phyloP scores from a whole-genome alignment of 2,797 vertebrate species.

The Muscicapa striata region DNA sequence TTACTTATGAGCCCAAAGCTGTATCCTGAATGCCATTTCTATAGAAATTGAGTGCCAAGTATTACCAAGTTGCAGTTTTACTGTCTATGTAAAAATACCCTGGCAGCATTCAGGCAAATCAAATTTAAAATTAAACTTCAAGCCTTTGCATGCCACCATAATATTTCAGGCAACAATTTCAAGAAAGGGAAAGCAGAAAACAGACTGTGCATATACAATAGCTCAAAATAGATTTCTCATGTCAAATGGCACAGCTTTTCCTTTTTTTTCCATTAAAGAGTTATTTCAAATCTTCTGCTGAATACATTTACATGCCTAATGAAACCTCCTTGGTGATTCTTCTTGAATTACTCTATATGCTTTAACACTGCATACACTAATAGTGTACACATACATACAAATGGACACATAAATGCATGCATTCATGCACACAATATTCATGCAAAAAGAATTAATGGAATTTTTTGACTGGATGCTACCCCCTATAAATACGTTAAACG shows the following conservation, averaged over 20 bases:
- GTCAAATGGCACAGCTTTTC: conserved; percentile 33
- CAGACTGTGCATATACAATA: conserved; percentile 6
- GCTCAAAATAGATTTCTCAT: conserved; percentile 46
- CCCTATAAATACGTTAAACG: conserved; percentile 28
- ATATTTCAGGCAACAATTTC: conserved; percentile 57
- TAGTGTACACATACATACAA: neutral
- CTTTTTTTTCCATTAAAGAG: conserved; percentile 19
- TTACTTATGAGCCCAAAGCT: neutral
- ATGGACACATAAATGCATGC: neutral
- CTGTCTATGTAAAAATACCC: conserved; percentile 67
- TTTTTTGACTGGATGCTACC: conserved; percentile 32
- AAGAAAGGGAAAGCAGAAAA: conserved; percentile 40
- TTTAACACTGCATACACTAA: conserved; percentile 11
- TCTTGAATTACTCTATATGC: neutral
- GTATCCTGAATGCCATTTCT: neutral
- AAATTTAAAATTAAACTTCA: conserved; percentile 67
- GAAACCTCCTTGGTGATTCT: neutral
- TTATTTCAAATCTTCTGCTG: conserved; percentile 57
- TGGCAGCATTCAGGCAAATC: conserved; percentile 63
- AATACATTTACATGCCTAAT: conserved; percentile 59
- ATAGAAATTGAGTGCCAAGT: neutral
- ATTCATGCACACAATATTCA: conserved; percentile 14
- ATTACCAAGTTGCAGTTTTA: conserved; percentile 27
- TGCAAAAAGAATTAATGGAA: conserved; percentile 59
- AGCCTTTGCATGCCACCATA: conserved; percentile 48